phyloP scores from a whole-genome alignment of 2,113 vertebrate species.

The Tachysurus vachellii region DNA sequence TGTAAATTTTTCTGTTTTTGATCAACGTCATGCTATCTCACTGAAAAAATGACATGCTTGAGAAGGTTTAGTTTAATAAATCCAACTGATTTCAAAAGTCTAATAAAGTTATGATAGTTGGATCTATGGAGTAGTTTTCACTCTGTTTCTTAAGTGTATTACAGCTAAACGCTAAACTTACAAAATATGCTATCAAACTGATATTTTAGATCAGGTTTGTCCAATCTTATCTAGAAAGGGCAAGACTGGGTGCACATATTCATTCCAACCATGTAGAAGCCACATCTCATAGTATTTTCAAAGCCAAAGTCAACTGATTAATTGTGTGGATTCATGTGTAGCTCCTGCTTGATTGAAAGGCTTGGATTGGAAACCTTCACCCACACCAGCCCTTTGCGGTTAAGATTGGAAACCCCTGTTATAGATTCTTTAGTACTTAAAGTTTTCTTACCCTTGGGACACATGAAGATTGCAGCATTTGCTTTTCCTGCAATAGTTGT shows the following conservation, averaged over 20 bases:
- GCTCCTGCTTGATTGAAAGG: no score
- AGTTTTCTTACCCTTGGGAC: constrained; percentile 59
- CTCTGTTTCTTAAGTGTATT: no score
- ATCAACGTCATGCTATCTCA: background rate
- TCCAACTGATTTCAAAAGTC: background rate
- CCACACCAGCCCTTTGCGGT: background rate
- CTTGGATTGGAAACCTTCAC: no score
- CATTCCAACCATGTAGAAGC: no score
- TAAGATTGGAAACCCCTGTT: no score
- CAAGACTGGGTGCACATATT: no score
- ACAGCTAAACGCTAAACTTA: background rate
- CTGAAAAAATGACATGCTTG: background rate
- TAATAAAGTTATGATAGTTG: background rate
- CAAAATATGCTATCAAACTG: background rate
- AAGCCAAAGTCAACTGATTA: no score
- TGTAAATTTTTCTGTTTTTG: background rate
- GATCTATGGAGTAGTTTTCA: background rate
- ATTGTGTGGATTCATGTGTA: no score
- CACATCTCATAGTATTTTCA: no score
- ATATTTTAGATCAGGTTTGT: background rate
- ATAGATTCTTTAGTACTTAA: constrained; percentile 7
- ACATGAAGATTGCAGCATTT: constrained; percentile 50
- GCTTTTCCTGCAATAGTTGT: constrained; percentile 59
- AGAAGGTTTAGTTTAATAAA: no score
- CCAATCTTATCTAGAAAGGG: no score